A percentile compares a stretch with the other conserved stretches of the same genome.
Evolutionary conservation across 2,113 vertebrate species (phyloP).

Genomic region (Proterorhinus semilunaris): DNA sequence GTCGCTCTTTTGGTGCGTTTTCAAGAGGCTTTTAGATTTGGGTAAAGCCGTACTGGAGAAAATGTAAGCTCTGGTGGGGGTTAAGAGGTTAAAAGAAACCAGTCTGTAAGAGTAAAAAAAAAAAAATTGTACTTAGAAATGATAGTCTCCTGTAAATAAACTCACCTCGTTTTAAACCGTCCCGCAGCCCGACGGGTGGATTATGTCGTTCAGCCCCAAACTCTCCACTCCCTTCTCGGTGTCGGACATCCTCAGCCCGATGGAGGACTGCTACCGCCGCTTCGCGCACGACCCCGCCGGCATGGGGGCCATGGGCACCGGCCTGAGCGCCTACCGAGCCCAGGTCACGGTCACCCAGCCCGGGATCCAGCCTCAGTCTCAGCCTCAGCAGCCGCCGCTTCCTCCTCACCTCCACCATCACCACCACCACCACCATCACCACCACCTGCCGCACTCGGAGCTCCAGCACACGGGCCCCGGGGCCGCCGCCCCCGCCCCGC

Average conservation of each 20-base stretch:
- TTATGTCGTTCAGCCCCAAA: conserved; percentile 94
- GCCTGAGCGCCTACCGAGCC: conserved; percentile 81
- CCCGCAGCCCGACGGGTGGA: conserved; percentile 55
- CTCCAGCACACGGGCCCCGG: conserved; percentile 16
- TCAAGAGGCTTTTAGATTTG: too few relatives aligned
- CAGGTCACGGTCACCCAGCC: conserved; percentile 73
- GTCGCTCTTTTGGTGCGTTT: too few relatives aligned
- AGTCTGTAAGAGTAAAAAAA: too few relatives aligned
- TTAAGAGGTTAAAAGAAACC: too few relatives aligned
- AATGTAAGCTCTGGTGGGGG: too few relatives aligned
- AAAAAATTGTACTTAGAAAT: too few relatives aligned
- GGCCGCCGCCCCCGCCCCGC: not conserved
- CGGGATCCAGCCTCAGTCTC: conserved; percentile 65
- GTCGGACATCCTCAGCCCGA: conserved; percentile 89
- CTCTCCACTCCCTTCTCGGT: conserved; percentile 95
- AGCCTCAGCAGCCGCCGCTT: conserved; percentile 51
- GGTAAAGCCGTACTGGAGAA: too few relatives aligned
- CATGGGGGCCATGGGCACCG: conserved; percentile 71
- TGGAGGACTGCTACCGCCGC: conserved; percentile 91
- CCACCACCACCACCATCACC: conserved; percentile 64
- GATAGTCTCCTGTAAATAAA: too few relatives aligned
- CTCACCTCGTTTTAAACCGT: too few relatives aligned
- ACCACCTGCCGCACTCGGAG: conserved; percentile 26
- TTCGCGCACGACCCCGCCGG: conserved; percentile 78
- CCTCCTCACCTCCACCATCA: conserved; percentile 60